phyloP scores from a whole-genome alignment of 2,888 invertebrate genomes.

The Cheilosia soror region DNA sequence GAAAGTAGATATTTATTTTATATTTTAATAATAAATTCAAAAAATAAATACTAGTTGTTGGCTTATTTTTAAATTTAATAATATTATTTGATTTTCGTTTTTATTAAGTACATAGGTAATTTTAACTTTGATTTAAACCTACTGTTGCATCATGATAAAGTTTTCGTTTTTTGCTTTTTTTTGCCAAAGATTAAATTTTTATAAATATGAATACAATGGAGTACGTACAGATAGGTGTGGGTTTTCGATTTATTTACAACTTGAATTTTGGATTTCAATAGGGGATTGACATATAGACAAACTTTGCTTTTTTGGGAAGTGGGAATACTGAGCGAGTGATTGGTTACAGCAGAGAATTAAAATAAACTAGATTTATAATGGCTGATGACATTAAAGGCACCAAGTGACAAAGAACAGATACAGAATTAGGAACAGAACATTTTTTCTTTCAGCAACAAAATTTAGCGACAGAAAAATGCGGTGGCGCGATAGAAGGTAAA shows the following conservation, averaged over 20 bases:
- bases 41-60: conserved; percentile 31
- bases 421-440: too few relatives aligned
- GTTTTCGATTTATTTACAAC: conserved; percentile 42
- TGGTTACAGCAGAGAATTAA: too few relatives aligned
- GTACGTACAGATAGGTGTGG: conserved; percentile 31
- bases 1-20: conserved; percentile 24
- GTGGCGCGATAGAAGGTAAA: too few relatives aligned
- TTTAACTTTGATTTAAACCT: conserved; percentile 12
- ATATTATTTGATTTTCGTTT: not conserved
- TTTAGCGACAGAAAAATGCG: too few relatives aligned
- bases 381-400: too few relatives aligned
- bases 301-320: not conserved
- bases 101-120: not conserved
- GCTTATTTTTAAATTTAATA: conserved; percentile 4
- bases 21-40: conserved; percentile 18
- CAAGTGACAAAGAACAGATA: too few relatives aligned
- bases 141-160: conserved; percentile 12
- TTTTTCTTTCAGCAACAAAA: too few relatives aligned
- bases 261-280: not conserved
- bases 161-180: conserved; percentile 10
- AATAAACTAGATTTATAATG: too few relatives aligned
- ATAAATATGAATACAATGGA: conserved; percentile 24
- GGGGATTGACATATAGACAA: not conserved
- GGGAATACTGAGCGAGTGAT: too few relatives aligned
- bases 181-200: conserved; percentile 4